Conservation (phyloP, 2,888 invertebrate species). For the Poecilobothrus nobilitatus region DNA sequence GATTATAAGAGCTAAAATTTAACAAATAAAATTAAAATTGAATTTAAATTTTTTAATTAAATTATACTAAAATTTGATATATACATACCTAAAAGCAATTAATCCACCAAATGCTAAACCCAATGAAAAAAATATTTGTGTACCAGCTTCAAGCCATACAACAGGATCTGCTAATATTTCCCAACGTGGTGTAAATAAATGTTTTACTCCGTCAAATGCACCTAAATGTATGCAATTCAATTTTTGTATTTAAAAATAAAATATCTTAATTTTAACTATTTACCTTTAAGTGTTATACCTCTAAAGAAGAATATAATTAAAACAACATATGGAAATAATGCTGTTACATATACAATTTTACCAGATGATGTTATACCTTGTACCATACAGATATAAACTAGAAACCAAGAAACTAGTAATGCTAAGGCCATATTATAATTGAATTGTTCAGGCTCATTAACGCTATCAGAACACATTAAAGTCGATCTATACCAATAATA, state of each 20-base stretch:
- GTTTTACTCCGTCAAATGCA: slow-evolving; percentile 66
- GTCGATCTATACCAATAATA: slow-evolving; percentile 94
- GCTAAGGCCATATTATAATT: slow-evolving; percentile 88
- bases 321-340: slow-evolving; percentile 93
- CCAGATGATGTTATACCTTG: slow-evolving; percentile 96
- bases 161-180: slow-evolving; percentile 84
- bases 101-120: slow-evolving; percentile 93
- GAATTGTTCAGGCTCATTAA: slow-evolving; percentile 75
- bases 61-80: neutral
- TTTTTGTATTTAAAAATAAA: slow-evolving; percentile 11
- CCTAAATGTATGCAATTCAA: slow-evolving; percentile 24
- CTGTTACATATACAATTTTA: slow-evolving; percentile 93
- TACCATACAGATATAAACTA: slow-evolving; percentile 94
- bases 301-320: slow-evolving; percentile 92
- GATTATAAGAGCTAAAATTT: slow-evolving; percentile 69
- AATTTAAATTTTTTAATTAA: neutral
- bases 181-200: slow-evolving; percentile 90
- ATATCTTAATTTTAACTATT: slow-evolving; percentile 14
- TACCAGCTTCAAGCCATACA: slow-evolving; percentile 95
- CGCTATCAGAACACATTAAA: slow-evolving; percentile 79
- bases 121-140: slow-evolving; percentile 94
- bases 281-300: slow-evolving; percentile 81
- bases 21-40: neutral
- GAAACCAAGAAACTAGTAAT: slow-evolving; percentile 80
- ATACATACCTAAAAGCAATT: slow-evolving; percentile 70